Evolutionary conservation across 2,888 invertebrate genomes (phyloP), one percentile per base, ranked within the genome.

Genomic region (Napeogenes sylphis): DNA sequence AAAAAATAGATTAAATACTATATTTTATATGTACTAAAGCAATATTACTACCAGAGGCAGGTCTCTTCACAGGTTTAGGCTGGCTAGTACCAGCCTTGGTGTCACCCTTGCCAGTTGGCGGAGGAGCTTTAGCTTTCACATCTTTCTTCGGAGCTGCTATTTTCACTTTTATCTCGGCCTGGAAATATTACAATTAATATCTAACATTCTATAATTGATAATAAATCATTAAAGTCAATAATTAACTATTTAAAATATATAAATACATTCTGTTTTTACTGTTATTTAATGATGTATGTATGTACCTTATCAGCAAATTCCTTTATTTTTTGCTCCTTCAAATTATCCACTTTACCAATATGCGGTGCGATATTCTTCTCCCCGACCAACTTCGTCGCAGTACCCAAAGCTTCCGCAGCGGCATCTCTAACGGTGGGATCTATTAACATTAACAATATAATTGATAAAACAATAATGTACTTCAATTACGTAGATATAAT

Each of bases 321-420:
- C 83, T 97, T 97, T 56, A 99, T 95, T 90, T 98, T 99, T 55
- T 94, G 93, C 93, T 98, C 95, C 86, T 99, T 99, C 42, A 98
- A 86, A 53, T 93, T 93, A 80, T 99, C 99, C 0, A 99, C 84
- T 80, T 99, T 99, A 1, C 94, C 93, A 32, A 99, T 92, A 79
- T 97, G 96, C 0, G 97, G 96, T 55, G 92, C 92, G 63, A 99
- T 94, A 47, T 94, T 93, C 83, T 98, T 98, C 77, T 99, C 99
- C 2, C 98, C 96, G 12, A 99, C 95, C 4, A 98, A 92, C 84
- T 98, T 98, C 91, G 98, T 95, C 0, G 97, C 94, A 0, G 98
- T 98, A 10, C 99, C 99, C 14, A 99, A 84, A 0, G 99, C 98
- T 79, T 97, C 96, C 0, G 97, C 97, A 0, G 98, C 95, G 63